Conservation (phyloP, 2,113 vertebrate species). For the Alces alces region DNA sequence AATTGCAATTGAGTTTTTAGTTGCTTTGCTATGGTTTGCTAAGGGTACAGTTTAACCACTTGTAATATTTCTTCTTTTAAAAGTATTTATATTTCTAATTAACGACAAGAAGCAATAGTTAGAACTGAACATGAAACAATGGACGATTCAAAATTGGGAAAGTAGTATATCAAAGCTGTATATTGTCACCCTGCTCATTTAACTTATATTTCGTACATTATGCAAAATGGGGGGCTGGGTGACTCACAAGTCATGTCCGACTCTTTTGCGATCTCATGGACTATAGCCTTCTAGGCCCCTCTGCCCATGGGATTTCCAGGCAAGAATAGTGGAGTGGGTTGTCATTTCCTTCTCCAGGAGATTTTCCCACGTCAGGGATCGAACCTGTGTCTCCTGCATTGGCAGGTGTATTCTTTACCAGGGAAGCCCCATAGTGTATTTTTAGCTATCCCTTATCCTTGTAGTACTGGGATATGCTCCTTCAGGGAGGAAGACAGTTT, state of each 20-base stretch:
- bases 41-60: neutral
- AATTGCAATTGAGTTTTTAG: neutral
- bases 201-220: neutral
- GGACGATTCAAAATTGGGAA: neutral
- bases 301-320: neutral
- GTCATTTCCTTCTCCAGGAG: neutral
- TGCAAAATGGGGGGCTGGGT: neutral
- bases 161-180: neutral
- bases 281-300: neutral
- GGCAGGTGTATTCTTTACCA: neutral
- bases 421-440: neutral
- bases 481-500: neutral
- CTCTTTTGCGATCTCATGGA: neutral
- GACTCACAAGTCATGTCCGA: neutral
- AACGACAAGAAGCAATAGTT: neutral
- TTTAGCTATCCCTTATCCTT: neutral
- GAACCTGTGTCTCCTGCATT: neutral
- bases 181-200: neutral
- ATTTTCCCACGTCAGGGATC: neutral
- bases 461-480: neutral
- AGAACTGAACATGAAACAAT: neutral
- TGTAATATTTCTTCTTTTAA: neutral
- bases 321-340: neutral
- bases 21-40: neutral
- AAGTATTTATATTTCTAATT: neutral